These are phyloP conservation scores for Cephus sareptanus DNA, from an alignment of 2,888 invertebrate species.

Conservation along the genomic window DNA sequence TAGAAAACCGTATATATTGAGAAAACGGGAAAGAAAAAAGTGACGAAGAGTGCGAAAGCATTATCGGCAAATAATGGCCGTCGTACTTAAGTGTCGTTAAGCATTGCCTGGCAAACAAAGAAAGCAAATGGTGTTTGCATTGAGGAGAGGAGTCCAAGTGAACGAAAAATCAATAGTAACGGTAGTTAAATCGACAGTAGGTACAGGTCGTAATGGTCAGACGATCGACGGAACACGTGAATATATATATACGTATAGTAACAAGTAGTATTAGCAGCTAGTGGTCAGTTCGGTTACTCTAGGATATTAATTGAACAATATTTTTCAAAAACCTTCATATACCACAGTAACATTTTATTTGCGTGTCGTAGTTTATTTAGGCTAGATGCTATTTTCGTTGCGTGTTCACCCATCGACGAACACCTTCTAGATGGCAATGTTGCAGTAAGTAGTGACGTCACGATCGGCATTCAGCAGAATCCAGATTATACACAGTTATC, in stretches of 20 bases:
- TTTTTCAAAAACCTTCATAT: background rate
- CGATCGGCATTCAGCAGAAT: background rate
- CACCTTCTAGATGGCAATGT: background rate
- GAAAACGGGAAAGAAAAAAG: background rate
- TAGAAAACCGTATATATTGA: background rate
- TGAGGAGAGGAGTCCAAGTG: background rate
- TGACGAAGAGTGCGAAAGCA: background rate
- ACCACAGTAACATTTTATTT: conserved; percentile 36
- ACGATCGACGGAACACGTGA: background rate
- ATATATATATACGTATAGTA: background rate
- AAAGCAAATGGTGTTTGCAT: background rate
- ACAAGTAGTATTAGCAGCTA: background rate
- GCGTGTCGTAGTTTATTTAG: conserved; percentile 46
- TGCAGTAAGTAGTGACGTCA: background rate
- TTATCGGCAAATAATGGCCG: background rate
- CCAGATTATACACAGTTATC: background rate
- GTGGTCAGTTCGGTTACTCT: background rate
- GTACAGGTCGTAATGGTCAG: background rate
- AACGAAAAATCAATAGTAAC: background rate
- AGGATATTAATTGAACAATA: background rate
- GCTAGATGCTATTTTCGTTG: conserved; percentile 36
- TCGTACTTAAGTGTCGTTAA: background rate
- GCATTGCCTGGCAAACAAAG: background rate
- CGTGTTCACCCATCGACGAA: background rate
- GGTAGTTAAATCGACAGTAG: background rate